Conservation (phyloP, 2,113 vertebrate species). For the Cariama cristata region DNA sequence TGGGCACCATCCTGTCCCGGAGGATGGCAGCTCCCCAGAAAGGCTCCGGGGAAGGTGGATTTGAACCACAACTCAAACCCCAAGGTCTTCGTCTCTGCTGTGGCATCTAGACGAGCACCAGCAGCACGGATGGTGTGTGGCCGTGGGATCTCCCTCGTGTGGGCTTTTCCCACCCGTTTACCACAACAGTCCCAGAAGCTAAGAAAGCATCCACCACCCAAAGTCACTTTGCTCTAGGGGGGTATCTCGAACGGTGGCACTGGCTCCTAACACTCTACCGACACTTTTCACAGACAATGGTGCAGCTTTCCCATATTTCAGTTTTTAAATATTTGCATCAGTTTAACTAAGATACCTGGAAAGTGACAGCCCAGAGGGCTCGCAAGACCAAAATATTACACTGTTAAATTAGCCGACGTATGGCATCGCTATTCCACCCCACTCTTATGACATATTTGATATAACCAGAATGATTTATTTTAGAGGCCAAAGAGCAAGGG, state of each 20-base stretch:
- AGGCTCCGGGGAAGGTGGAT: neutral
- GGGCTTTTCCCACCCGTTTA: neutral
- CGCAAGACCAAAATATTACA: accelerated
- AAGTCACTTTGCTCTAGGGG: neutral
- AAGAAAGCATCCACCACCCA: neutral
- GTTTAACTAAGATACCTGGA: neutral
- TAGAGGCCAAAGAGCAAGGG: neutral
- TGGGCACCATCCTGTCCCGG: accelerated
- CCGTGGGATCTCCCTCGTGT: accelerated
- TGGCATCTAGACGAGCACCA: neutral
- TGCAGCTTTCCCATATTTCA: accelerated
- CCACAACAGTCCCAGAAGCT: neutral
- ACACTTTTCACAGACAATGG: neutral
- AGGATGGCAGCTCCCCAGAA: neutral
- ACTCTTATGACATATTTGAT: neutral
- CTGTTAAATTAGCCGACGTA: neutral
- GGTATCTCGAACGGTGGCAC: accelerated
- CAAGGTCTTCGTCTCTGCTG: neutral
- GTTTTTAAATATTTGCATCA: neutral
- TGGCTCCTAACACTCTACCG: accelerated
- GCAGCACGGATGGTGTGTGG: accelerated
- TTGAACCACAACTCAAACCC: neutral
- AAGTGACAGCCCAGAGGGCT: neutral
- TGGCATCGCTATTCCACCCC: neutral
- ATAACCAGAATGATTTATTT: neutral